phyloP scores from a whole-genome alignment of 2,888 invertebrate species.

The Sarcophaga caerulescens region DNA sequence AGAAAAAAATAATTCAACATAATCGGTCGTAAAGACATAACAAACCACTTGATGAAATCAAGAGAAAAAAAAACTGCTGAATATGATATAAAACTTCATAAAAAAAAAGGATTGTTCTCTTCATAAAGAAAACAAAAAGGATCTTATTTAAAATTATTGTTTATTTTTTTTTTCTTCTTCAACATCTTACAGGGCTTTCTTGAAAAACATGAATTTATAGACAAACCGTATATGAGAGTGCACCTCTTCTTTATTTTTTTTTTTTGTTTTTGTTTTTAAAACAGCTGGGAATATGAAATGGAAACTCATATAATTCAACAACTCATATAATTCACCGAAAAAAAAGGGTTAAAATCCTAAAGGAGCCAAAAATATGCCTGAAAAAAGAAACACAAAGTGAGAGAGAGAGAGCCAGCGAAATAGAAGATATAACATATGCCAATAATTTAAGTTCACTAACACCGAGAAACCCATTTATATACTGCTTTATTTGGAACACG shows the following conservation, averaged over 20 bases:
- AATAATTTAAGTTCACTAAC: constrained; percentile 40
- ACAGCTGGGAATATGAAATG: neutral
- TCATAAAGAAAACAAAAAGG: neutral
- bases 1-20: neutral
- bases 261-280: constrained; percentile 5
- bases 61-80: neutral
- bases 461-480: neutral
- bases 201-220: constrained; percentile 1
- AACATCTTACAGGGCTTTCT: neutral
- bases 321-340: constrained; percentile 5
- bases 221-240: neutral
- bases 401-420: neutral
- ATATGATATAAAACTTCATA: neutral
- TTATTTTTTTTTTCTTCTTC: neutral
- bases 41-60: constrained; percentile 13
- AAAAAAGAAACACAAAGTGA: neutral
- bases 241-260: neutral
- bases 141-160: constrained; percentile 15
- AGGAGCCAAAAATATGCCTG: constrained; percentile 21
- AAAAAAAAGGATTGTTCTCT: constrained; percentile 20
- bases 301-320: neutral
- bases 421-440: constrained; percentile 53
- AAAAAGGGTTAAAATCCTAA: constrained; percentile 49
- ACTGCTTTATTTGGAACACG: neutral
- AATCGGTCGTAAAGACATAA: neutral